Base-by-base conservation (phyloP, 2,797 vertebrate species). In the Pempheris klunzingeri region DNA sequence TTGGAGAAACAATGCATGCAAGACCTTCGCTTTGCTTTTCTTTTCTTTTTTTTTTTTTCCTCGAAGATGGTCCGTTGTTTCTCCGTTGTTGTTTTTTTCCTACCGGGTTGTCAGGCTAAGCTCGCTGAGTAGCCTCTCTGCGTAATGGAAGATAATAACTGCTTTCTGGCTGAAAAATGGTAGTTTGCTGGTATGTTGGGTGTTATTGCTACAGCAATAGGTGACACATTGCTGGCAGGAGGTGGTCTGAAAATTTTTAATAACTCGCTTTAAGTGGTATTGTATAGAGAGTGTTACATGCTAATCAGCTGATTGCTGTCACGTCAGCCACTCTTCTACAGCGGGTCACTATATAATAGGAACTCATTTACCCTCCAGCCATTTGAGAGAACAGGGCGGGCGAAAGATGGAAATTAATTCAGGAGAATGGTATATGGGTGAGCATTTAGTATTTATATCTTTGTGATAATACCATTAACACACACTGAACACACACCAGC, bases 1-100 rank as follows among this genome's bases (percentile, higher is more conserved):
- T 87, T 82, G 70, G 66, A 82, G 77, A 92, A 88, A 87, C 83
- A 92, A 88, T 83, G 47, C 59, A 58, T 55, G 22, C 62, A 70
- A 88, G 62, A 81, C 78, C 22, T 22, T 71, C 15, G n/a, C n/a
- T n/a, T n/a, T n/a, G n/a, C n/a, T n/a, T 20, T 50, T 60, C 50
- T 58, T 65, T 4, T 22, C 58, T 34, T 36, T 34, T 2, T 24
- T 77, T 52, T n/a, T 53, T 47, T 71, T 52, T 22, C 4, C 52
- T 75, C 11, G 7, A 79, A 81, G 68, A 71, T 59, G 65, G 61
- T 49, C 26, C 32, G n/a, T n/a, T n/a, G n/a, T n/a, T n/a, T n/a
- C n/a, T n/a, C n/a, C n/a, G n/a, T n/a, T n/a, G n/a, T 74, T 53
- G 72, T 75, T 75, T 61, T 32, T 32, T 32, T 32, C 6, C 30